These are phyloP conservation scores for Desmodus rotundus DNA, from an alignment of 2,113 vertebrate species.

Conservation along the genomic window DNA sequence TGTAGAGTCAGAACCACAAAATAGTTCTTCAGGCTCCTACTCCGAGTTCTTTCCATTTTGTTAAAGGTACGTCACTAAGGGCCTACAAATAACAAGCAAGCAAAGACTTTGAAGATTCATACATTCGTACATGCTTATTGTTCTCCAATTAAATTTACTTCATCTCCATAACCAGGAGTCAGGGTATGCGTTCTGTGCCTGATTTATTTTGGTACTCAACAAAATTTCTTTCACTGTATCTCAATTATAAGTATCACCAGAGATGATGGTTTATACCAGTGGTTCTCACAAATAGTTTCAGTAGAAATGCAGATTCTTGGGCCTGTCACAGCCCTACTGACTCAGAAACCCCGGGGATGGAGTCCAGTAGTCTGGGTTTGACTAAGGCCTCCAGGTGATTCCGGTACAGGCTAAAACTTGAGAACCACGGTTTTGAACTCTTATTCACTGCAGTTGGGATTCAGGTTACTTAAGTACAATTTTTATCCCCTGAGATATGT, in stretches of 20 bases:
- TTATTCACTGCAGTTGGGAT: not conserved
- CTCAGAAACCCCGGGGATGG: not conserved
- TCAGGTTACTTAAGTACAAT: not conserved
- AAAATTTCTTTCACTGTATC: not conserved
- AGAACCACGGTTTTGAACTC: not conserved
- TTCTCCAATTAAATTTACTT: not conserved
- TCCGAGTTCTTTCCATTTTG: not conserved
- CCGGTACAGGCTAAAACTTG: not conserved
- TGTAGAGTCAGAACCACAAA: not conserved
- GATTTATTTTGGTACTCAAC: not conserved
- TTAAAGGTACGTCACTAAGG: not conserved
- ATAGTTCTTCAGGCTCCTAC: not conserved
- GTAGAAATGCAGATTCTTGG: not conserved
- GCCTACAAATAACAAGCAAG: not conserved
- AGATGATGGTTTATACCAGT: not conserved
- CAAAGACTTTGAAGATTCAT: not conserved
- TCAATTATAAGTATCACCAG: not conserved
- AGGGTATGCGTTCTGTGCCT: not conserved
- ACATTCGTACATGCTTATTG: not conserved
- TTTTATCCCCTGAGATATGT: not conserved
- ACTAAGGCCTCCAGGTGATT: not conserved
- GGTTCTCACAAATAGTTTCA: not conserved
- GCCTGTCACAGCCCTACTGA: not conserved
- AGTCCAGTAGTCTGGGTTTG: not conserved
- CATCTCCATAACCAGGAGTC: not conserved